Conservation (phyloP, 2,797 vertebrate species). For the Orientallactaga sibirica region DNA sequence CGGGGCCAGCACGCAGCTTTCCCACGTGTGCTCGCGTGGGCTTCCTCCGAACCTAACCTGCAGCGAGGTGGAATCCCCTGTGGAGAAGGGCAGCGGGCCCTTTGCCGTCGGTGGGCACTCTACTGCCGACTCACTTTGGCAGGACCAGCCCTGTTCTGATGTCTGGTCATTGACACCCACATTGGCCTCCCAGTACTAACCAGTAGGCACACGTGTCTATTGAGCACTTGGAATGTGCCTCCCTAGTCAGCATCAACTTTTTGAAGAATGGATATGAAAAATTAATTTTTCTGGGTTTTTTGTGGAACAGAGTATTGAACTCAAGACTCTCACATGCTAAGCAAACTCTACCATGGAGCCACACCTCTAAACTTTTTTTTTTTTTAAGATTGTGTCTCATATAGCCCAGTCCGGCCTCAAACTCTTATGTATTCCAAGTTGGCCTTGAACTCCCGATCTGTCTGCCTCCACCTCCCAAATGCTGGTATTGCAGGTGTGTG, state of each 20-base stretch:
- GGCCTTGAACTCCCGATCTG: too few relatives aligned
- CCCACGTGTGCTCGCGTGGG: slow-evolving; percentile 48
- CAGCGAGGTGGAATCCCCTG: neutral
- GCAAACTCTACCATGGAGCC: neutral
- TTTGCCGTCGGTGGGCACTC: neutral
- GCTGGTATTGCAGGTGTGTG: too few relatives aligned
- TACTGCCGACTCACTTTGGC: neutral
- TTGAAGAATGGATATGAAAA: neutral
- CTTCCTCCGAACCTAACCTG: neutral
- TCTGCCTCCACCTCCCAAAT: too few relatives aligned
- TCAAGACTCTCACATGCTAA: neutral
- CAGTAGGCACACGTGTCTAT: neutral
- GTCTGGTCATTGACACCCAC: neutral
- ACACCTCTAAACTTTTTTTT: too few relatives aligned
- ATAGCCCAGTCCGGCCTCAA: too few relatives aligned
- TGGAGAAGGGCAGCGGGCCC: neutral
- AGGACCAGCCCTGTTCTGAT: neutral
- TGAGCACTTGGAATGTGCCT: neutral
- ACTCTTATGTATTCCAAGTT: too few relatives aligned
- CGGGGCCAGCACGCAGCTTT: slow-evolving; percentile 60
- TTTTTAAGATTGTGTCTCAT: too few relatives aligned
- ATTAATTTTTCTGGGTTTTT: neutral
- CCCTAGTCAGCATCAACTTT: neutral
- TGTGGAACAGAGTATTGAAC: neutral
- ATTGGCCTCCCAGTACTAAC: neutral